Percentiles rank a stretch among this genome's conserved stretches.
Evolutionary conservation across 2,888 invertebrate species (phyloP).

Genomic region (Lamellibrachia columna): DNA sequence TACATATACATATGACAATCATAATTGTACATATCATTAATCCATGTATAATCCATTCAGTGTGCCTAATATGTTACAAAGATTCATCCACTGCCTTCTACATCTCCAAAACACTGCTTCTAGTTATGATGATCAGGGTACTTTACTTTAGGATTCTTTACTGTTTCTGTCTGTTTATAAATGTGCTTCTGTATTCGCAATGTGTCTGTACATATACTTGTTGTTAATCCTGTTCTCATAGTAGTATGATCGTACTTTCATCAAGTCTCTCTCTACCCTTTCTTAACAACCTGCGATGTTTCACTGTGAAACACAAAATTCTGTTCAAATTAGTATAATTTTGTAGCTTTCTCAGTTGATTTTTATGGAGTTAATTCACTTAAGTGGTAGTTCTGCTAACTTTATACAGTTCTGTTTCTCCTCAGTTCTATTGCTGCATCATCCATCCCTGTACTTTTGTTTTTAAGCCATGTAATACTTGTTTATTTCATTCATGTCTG

Average conservation of each 20-base stretch:
- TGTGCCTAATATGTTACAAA: no score
- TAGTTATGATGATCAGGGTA: not conserved
- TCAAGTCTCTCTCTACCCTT: not conserved
- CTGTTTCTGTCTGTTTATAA: not conserved
- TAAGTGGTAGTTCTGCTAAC: not conserved
- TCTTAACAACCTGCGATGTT: not conserved
- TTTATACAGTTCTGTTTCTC: not conserved
- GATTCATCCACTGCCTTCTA: not conserved
- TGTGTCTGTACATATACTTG: not conserved
- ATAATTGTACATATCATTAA: no score
- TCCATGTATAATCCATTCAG: no score
- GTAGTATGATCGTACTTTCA: not conserved
- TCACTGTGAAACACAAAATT: not conserved
- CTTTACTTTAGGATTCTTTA: not conserved
- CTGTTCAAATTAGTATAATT: not conserved
- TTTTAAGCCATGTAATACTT: not conserved
- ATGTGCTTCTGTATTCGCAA: not conserved
- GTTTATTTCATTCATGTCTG: not conserved
- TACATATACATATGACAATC: no score
- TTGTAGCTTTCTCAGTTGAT: not conserved
- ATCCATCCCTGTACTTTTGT: not conserved
- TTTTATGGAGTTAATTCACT: not conserved
- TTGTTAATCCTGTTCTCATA: not conserved
- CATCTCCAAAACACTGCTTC: not conserved
- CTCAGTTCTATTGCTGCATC: not conserved